phyloP scores from a whole-genome alignment of 2,113 vertebrate species.

The Campylomormyrus tamandua region DNA sequence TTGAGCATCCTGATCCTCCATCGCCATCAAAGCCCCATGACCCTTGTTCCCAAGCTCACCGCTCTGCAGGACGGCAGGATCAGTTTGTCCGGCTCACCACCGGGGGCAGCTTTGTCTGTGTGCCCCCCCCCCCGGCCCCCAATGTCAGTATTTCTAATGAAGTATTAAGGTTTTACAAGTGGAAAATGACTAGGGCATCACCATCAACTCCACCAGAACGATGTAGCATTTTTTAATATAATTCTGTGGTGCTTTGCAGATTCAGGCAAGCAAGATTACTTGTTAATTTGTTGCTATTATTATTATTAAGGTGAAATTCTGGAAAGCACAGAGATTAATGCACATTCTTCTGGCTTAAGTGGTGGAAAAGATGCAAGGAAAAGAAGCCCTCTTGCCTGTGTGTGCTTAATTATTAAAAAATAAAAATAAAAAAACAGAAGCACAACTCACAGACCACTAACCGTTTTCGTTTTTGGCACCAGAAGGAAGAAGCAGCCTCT shows the following conservation, averaged over 20 bases:
- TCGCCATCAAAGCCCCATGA: neutral
- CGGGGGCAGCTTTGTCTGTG: neutral
- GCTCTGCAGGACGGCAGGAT: neutral
- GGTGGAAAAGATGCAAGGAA: neutral
- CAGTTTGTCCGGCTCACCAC: neutral
- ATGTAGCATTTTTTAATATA: neutral
- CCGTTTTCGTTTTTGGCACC: neutral
- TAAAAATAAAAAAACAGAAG: neutral
- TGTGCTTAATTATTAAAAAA: neutral
- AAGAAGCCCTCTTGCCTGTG: neutral
- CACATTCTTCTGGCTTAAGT: conserved; percentile 4
- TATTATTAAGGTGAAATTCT: conserved; percentile 32
- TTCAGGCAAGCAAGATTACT: neutral
- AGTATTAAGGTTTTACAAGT: conserved; percentile 39
- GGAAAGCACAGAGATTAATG: conserved; percentile 16
- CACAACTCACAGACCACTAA: neutral
- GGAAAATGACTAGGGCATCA: conserved; percentile 31
- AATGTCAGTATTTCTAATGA: conserved; percentile 42
- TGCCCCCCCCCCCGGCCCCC: conserved; percentile 18
- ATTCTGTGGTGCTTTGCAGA: conserved; percentile 17
- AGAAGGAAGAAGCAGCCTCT: neutral
- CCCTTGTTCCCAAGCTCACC: neutral
- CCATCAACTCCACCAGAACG: conserved; percentile 22
- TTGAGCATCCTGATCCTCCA: neutral
- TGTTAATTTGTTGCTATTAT: conserved; percentile 35